Evolutionary conservation across 30 jellyfish, hydroid and myxozoan species (phyloP).

Genomic region (Hydractinia symbiolongicarpus): DNA sequence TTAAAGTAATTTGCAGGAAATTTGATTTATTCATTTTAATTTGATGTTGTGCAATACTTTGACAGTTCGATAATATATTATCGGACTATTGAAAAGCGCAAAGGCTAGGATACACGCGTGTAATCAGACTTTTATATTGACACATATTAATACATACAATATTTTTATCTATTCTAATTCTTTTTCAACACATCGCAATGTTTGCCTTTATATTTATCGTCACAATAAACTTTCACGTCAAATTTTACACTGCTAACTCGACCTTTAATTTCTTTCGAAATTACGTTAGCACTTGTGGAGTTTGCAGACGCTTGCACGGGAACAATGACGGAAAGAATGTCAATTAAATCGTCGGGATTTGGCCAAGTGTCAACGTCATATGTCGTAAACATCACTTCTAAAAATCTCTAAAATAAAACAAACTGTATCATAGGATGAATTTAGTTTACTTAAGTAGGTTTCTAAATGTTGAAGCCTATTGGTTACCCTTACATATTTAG

Average conservation of each 20-base stretch:
- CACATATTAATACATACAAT: no score
- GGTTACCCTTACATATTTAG: no score
- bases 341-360: background rate
- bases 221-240: constrained; percentile 1
- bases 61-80: no score
- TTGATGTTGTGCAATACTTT: no score
- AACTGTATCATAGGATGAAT: background rate
- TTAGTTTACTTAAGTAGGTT: no score
- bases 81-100: no score
- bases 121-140: no score
- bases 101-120: no score
- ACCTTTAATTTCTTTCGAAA: background rate
- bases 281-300: background rate
- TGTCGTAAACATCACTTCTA: constrained; percentile 3
- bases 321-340: background rate
- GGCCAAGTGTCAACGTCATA: background rate
- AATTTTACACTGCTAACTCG: constrained; percentile 6
- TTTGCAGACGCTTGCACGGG: background rate
- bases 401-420: background rate
- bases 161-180: no score
- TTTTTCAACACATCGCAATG: background rate
- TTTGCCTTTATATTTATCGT: background rate
- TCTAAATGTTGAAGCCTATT: no score
- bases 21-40: no score
- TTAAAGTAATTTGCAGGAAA: no score